A percentile compares a stretch with the other conserved stretches of the same genome.
phyloP scores from a whole-genome alignment of 2,888 invertebrate genomes.

The Thera obeliscata region DNA sequence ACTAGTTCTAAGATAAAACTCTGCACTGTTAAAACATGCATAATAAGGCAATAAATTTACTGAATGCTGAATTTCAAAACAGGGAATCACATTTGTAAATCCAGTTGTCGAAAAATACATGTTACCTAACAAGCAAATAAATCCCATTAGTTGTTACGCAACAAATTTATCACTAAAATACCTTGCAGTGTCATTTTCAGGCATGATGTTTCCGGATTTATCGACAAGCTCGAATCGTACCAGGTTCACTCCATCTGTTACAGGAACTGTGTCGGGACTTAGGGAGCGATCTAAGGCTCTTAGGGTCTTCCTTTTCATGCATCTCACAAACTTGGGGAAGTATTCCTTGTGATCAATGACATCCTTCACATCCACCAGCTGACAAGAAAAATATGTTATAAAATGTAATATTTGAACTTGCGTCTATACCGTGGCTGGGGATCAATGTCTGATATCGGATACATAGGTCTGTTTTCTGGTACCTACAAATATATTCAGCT shows the following conservation, averaged over 20 bases:
- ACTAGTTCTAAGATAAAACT: no score
- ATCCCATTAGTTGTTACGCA: conserved; percentile 3
- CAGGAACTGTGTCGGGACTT: conserved; percentile 85
- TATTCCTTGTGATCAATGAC: conserved; percentile 77
- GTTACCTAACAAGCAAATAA: conserved; percentile 1
- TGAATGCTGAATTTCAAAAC: no score
- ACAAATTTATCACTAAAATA: conserved; percentile 37
- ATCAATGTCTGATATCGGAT: no score
- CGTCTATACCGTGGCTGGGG: no score
- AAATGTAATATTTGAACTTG: no score
- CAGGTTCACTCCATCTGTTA: conserved; percentile 86
- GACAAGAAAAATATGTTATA: conserved; percentile 26
- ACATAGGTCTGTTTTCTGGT: no score
- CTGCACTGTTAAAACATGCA: no score
- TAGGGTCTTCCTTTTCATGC: conserved; percentile 82
- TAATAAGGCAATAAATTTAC: no score
- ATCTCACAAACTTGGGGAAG: conserved; percentile 77
- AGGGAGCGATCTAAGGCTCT: conserved; percentile 85
- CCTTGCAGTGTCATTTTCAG: conserved; percentile 70
- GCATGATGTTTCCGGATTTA: conserved; percentile 68
- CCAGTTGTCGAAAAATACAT: neutral
- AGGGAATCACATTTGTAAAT: no score
- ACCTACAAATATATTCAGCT: no score
- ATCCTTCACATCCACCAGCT: conserved; percentile 75
- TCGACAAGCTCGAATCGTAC: conserved; percentile 81